phyloP scores from a whole-genome alignment of 2,888 invertebrate genomes.

The Nephrotoma flavescens region DNA sequence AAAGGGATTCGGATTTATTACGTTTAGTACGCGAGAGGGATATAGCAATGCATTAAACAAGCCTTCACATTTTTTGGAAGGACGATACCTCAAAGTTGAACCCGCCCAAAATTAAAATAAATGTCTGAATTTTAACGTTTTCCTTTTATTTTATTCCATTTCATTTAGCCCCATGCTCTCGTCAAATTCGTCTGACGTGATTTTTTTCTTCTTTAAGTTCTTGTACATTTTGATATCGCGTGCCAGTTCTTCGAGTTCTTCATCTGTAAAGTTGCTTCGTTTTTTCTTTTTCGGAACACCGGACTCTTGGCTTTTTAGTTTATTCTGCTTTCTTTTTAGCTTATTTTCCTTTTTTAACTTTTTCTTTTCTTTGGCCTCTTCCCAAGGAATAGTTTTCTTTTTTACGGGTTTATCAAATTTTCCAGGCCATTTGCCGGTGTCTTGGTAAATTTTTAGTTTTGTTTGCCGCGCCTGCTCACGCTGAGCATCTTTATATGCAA shows the following conservation, averaged over 20 bases:
- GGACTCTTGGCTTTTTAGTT: constrained; percentile 22
- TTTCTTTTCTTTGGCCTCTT: constrained; percentile 56
- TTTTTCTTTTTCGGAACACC: constrained; percentile 15
- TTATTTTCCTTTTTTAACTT: constrained; percentile 46
- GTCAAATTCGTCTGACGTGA: constrained; percentile 49
- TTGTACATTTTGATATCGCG: constrained; percentile 73
- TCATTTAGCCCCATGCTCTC: constrained; percentile 39
- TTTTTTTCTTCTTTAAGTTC: constrained; percentile 73
- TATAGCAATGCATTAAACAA: constrained; percentile 45
- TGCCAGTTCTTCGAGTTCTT: constrained; percentile 61
- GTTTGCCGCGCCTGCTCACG: constrained; percentile 56
- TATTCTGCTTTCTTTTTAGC: constrained; percentile 30
- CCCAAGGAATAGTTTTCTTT: constrained; percentile 55
- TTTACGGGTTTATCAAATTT: constrained; percentile 39
- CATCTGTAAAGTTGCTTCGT: constrained; percentile 43
- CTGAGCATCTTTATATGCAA: constrained; percentile 66
- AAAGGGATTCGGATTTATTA: constrained; percentile 60
- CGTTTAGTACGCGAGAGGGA: constrained; percentile 46
- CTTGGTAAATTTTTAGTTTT: constrained; percentile 53
- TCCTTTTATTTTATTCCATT: neutral
- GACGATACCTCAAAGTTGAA: constrained; percentile 46
- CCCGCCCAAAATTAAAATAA: constrained; percentile 23
- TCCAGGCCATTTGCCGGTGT: constrained; percentile 63
- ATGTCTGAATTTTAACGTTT: neutral
- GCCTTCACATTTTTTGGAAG: constrained; percentile 51